Conservation (phyloP, 2,888 invertebrate genomes). For the Eupeodes latifasciatus region DNA sequence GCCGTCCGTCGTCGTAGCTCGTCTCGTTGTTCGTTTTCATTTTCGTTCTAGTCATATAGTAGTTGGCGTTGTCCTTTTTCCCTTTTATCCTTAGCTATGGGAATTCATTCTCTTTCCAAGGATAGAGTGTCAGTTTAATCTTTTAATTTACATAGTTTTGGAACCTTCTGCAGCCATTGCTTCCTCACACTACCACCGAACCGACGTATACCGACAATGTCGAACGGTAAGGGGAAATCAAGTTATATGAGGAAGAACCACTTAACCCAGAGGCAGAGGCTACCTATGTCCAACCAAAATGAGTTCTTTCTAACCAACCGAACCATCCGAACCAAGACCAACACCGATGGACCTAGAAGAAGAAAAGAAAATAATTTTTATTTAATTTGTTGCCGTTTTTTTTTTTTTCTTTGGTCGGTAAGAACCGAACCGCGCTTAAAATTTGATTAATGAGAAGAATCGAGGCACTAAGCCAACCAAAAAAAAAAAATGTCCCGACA, state of each 20-base stretch:
- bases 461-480: constrained; percentile 60
- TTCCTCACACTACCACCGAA: too few species aligned
- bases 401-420: background rate
- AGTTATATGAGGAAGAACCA: constrained; percentile 57
- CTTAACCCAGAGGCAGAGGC: constrained; percentile 56
- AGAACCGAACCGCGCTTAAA: constrained; percentile 31
- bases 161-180: constrained; percentile 26
- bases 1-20: background rate
- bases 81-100: background rate
- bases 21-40: background rate
- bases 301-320: constrained; percentile 2
- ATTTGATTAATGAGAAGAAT: constrained; percentile 69
- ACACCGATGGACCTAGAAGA: background rate
- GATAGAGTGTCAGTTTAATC: constrained; percentile 74
- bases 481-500: constrained; percentile 57
- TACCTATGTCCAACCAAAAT: constrained; percentile 51
- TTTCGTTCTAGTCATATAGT: background rate
- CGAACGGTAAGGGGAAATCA: constrained; percentile 23
- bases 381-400: constrained; percentile 34
- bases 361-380: constrained; percentile 43
- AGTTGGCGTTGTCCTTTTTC: constrained; percentile 4
- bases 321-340: background rate
- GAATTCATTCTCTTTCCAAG: constrained; percentile 2
- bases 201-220: too few species aligned
- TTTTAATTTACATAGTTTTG: constrained; percentile 73